phyloP scores from a whole-genome alignment of 2,113 vertebrate species.

The Australoheros scitulus region DNA sequence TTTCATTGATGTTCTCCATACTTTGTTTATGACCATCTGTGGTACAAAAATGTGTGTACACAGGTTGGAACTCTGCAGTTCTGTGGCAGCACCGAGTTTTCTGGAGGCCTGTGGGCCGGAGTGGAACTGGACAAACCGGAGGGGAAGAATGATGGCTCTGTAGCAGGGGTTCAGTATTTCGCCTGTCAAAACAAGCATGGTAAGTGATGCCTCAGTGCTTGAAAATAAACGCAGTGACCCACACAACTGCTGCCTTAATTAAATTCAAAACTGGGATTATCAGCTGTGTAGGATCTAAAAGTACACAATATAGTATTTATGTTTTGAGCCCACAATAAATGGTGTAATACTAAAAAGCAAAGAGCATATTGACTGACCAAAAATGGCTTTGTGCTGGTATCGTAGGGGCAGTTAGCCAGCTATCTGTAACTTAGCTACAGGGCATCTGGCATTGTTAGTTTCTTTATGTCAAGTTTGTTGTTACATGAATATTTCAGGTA shows the following conservation, averaged over 20 bases:
- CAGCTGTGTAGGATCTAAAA: not conserved
- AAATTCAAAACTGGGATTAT: not conserved
- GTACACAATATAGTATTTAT: not conserved
- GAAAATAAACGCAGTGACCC: not conserved
- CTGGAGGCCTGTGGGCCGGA: constrained; percentile 95
- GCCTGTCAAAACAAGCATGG: constrained; percentile 87
- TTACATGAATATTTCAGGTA: too few species aligned
- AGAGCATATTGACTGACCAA: not conserved
- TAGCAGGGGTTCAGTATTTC: constrained; percentile 94
- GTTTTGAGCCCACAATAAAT: not conserved
- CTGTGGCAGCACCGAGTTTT: constrained; percentile 93
- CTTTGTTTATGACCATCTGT: not conserved
- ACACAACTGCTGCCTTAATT: not conserved
- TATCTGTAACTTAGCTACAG: too few species aligned
- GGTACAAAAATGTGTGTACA: not conserved
- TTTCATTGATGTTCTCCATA: not conserved
- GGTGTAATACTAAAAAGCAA: not conserved
- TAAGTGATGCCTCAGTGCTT: constrained; percentile 68
- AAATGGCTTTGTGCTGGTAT: too few species aligned
- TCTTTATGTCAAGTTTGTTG: too few species aligned
- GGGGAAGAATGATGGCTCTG: constrained; percentile 94
- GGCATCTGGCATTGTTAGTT: too few species aligned
- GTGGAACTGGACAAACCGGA: constrained; percentile 93
- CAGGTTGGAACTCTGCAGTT: constrained; percentile 92
- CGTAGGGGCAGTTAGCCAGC: too few species aligned